These are phyloP conservation scores for Gambelia wislizenii DNA, from an alignment of 2,797 vertebrate species.

Conservation along the genomic window DNA sequence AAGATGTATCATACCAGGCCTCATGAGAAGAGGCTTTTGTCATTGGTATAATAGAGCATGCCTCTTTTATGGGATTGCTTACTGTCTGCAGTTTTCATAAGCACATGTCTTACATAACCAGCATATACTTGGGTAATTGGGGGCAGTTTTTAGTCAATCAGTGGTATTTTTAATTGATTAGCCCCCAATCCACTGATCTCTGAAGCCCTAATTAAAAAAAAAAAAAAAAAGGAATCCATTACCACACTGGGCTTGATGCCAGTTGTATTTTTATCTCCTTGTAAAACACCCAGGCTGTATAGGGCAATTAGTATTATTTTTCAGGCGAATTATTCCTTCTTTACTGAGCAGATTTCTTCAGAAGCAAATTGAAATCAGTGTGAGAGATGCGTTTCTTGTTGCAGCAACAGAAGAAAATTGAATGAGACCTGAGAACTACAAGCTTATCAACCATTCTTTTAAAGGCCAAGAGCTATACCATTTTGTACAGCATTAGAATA, in stretches of 20 bases:
- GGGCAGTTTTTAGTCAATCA: neutral
- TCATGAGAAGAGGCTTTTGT: neutral
- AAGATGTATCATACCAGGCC: neutral
- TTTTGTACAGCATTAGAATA: slow-evolving; percentile 52
- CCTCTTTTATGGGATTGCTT: neutral
- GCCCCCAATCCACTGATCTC: neutral
- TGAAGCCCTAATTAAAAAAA: neutral
- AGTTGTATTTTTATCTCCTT: neutral
- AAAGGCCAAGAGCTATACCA: slow-evolving; percentile 46
- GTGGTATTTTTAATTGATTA: neutral
- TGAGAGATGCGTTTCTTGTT: neutral
- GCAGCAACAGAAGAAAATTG: slow-evolving; percentile 42
- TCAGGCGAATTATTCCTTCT: slow-evolving; percentile 39
- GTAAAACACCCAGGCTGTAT: neutral
- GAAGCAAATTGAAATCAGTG: slow-evolving; percentile 38
- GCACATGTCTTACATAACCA: neutral
- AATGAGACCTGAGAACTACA: slow-evolving; percentile 57
- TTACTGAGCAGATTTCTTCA: slow-evolving; percentile 16
- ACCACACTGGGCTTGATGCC: neutral
- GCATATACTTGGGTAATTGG: neutral
- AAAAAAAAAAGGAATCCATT: neutral
- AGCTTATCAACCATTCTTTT: slow-evolving; percentile 18
- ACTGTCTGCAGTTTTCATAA: neutral
- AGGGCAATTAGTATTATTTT: neutral
- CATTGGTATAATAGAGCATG: neutral